Percentiles rank a stretch among this genome's conserved stretches.
These are phyloP conservation scores for Rhagologus leucostigma DNA, from an alignment of 2,113 vertebrate genomes.

Conservation along the genomic window DNA sequence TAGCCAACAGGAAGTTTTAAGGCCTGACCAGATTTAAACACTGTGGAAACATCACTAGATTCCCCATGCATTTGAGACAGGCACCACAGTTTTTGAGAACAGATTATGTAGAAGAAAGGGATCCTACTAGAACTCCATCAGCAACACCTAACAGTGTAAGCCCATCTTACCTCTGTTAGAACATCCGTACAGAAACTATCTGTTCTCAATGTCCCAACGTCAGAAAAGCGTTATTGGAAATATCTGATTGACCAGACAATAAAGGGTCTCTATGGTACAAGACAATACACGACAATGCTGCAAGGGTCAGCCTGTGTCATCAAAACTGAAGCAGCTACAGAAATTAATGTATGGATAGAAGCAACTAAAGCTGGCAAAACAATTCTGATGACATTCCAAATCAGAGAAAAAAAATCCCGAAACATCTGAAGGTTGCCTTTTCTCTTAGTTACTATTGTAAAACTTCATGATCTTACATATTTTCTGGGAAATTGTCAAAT, in stretches of 20 bases:
- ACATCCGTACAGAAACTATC: not conserved
- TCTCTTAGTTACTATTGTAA: not conserved
- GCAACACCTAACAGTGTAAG: not conserved
- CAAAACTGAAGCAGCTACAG: not conserved
- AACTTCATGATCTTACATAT: not conserved
- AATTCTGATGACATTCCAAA: not conserved
- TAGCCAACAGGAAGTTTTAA: not conserved
- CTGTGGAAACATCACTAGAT: not conserved
- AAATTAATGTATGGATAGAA: not conserved
- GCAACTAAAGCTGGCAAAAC: not conserved
- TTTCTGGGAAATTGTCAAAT: not conserved
- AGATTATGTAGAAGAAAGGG: not conserved
- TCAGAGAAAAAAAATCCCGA: not conserved
- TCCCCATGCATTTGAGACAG: not conserved
- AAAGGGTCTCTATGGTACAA: not conserved
- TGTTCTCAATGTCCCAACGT: rapidly evolving
- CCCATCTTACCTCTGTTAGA: not conserved
- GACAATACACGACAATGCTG: rapidly evolving
- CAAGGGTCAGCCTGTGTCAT: not conserved
- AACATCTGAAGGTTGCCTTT: not conserved
- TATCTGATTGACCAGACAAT: not conserved
- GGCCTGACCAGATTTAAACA: not conserved
- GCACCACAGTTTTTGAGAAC: not conserved
- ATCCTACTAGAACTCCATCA: not conserved
- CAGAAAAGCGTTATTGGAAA: not conserved